Percentiles rank a stretch among this genome's conserved stretches.
phyloP scores from a whole-genome alignment of 2,797 vertebrate species.

The Yasuhikotakia modesta region DNA sequence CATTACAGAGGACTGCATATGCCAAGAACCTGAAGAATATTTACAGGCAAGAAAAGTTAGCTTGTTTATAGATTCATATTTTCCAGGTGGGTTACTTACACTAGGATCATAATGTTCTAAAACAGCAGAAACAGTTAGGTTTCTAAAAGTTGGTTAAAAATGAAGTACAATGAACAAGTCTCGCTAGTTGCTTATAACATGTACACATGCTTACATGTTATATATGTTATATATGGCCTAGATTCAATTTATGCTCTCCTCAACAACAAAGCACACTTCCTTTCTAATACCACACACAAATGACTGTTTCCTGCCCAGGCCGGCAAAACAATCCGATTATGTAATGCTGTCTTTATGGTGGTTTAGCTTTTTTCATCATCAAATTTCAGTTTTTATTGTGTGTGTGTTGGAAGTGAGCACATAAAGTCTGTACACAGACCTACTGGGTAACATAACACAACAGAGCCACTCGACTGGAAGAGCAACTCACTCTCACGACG shows the following conservation, averaged over 20 bases:
- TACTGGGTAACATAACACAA: neutral
- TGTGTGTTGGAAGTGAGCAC: neutral
- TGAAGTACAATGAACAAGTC: too few species aligned
- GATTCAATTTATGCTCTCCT: neutral
- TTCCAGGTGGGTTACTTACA: too few species aligned
- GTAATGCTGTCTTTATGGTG: neutral
- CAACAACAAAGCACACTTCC: neutral
- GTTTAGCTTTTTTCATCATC: neutral
- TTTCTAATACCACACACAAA: neutral
- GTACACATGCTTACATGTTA: too few species aligned
- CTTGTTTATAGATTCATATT: too few species aligned
- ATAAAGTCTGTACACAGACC: neutral
- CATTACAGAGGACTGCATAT: too few species aligned
- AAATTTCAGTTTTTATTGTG: neutral
- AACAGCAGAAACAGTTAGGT: too few species aligned
- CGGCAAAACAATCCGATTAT: neutral
- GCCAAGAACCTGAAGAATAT: too few species aligned
- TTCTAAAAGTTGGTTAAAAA: too few species aligned
- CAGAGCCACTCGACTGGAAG: conserved; percentile 37
- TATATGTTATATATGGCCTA: neutral
- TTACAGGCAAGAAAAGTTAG: too few species aligned
- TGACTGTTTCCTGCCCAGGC: neutral
- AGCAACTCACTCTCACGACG: too few species aligned
- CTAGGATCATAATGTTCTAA: too few species aligned
- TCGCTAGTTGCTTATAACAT: too few species aligned